These are phyloP conservation scores for Litocranius walleri DNA, from an alignment of 2,113 vertebrate genomes.

Conservation along the genomic window DNA sequence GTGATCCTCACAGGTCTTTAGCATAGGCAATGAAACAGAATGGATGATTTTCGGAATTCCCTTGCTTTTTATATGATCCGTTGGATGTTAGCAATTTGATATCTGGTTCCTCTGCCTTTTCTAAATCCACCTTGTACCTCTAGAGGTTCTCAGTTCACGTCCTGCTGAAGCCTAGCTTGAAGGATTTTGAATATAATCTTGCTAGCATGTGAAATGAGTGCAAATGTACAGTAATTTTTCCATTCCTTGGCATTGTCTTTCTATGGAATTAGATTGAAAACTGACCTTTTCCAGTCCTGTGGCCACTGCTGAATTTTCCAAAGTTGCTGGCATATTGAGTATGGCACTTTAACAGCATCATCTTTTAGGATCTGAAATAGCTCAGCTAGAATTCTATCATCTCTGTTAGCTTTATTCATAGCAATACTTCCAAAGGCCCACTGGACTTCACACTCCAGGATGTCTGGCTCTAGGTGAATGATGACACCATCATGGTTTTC, in stretches of 20 bases:
- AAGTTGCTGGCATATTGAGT: neutral
- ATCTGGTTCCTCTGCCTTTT: neutral
- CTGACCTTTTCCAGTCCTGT: neutral
- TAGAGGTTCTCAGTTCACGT: neutral
- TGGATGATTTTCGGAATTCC: neutral
- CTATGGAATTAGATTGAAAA: neutral
- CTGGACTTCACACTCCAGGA: neutral
- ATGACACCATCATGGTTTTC: neutral
- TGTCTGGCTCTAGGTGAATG: neutral
- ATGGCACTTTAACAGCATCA: neutral
- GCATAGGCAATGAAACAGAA: neutral
- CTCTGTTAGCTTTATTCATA: neutral
- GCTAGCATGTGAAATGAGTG: neutral
- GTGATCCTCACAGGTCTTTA: neutral
- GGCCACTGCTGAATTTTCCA: neutral
- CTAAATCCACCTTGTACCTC: neutral
- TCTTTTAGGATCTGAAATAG: neutral
- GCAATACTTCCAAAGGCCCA: neutral
- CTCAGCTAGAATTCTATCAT: neutral
- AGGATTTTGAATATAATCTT: neutral
- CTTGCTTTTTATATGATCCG: neutral
- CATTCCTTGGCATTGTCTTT: neutral
- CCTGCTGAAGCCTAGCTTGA: neutral
- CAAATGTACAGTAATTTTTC: neutral
- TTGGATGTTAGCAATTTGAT: neutral